Percentiles rank a stretch among this genome's conserved stretches.
These are phyloP conservation scores for Galerucella pusilla DNA, from an alignment of 2,888 invertebrate genomes.

Conservation along the genomic window DNA sequence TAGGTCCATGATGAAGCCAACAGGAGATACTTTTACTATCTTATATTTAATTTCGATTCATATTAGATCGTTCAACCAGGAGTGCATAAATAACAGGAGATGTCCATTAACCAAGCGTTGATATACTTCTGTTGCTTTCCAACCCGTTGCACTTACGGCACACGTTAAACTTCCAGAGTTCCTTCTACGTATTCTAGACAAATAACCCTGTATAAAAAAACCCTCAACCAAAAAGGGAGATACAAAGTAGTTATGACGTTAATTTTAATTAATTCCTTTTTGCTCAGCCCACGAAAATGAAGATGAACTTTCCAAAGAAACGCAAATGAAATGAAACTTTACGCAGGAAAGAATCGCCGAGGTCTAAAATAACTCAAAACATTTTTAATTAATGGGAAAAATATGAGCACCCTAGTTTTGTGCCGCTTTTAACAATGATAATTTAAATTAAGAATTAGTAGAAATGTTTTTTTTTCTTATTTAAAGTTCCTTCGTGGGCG, in stretches of 20 bases:
- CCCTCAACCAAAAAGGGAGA: no score
- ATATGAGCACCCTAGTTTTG: background rate
- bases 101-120: no score
- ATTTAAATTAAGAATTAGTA: background rate
- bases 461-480: background rate
- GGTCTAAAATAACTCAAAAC: conserved; percentile 21
- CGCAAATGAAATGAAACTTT: conserved; percentile 21
- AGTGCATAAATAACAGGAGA: no score
- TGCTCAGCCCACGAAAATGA: background rate
- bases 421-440: background rate
- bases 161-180: no score
- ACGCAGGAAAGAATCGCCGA: conserved; percentile 17
- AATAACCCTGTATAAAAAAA: no score
- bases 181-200: no score
- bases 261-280: conserved; percentile 20
- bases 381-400: conserved; percentile 23
- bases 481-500: conserved; percentile 82
- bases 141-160: no score
- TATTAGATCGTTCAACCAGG: no score
- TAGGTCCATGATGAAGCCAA: no score
- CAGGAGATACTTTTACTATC: no score
- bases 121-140: no score
- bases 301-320: conserved; percentile 25
- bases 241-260: conserved; percentile 20
- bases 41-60: no score